Evolutionary conservation across 2,888 invertebrate species (phyloP), one percentile per base, ranked within the genome.

Genomic region (Luffia ferchaultella): DNA sequence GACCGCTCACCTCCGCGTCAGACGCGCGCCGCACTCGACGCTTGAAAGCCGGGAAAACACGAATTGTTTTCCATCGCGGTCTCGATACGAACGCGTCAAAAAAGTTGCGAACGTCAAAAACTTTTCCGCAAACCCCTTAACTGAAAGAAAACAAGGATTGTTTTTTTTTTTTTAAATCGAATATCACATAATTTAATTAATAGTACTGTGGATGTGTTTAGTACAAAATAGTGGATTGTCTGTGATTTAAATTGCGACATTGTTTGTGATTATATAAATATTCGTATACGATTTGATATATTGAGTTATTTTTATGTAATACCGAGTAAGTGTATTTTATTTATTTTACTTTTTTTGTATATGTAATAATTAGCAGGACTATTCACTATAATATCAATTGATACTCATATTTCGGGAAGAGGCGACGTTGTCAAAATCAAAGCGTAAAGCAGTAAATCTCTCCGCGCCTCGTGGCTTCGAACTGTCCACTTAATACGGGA

Each of bases 1-100:
- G 65, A 64, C 66, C 73, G 70, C 70, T 73, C 72, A 73, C 75
- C 73, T 73, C 70, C 62, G 67, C 68, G 73, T 71, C 73, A 73
- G 71, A 73, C 72, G 74, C 76, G 73, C 73, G 72, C 76, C 74
- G 74, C 77, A 80, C 76, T 80, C 79, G 75, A 77, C 78, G 80
- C 75, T 67, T 73, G 83, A 75, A 75, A 73, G 79, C 77, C 75
- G 83, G 79, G 78, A 78, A 82, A 82, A 76, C 71, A 77, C 76
- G 73, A 76, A 68, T 68, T 72, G 75, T 76, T 80, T 79, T 79
- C 76, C 79, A 69, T 67, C 75, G 78, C 75, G 77, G 58, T 65
- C 30, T 3, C 30, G 62, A 60, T 55, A 58, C 65, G 64, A 68
- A 63, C 61, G 67, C 46, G 19, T 47, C 19, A 40, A 19, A 45